Evolutionary conservation across 2,797 vertebrate genomes (phyloP).

Genomic region (Notolabrus celidotus): DNA sequence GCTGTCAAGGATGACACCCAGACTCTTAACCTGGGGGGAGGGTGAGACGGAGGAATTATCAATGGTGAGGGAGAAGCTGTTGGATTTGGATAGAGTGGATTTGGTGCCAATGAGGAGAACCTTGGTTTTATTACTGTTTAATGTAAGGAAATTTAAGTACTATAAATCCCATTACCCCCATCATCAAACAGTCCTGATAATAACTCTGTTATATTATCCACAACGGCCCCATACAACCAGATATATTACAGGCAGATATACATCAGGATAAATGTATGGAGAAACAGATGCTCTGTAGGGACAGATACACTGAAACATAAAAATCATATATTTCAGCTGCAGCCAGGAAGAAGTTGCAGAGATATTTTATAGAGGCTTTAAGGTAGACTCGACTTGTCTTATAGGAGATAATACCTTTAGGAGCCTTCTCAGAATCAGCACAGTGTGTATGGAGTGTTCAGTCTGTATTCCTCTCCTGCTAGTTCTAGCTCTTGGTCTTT

Average conservation of each 20-base stretch:
- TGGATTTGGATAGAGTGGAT: too few species aligned
- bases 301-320: slow-evolving; percentile 17
- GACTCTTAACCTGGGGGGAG: too few species aligned
- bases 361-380: slow-evolving; percentile 13
- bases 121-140: too few species aligned
- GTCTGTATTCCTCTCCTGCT: neutral
- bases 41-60: too few species aligned
- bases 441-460: slow-evolving; percentile 6
- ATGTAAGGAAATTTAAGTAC: too few species aligned
- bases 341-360: neutral
- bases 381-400: slow-evolving; percentile 8
- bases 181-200: neutral
- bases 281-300: neutral
- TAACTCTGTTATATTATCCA: slow-evolving; percentile 10
- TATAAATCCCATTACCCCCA: too few species aligned
- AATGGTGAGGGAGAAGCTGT: too few species aligned
- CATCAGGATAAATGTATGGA: neutral
- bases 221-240: slow-evolving; percentile 4
- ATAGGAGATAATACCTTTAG: slow-evolving; percentile 15
- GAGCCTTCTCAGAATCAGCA: too few species aligned
- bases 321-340: neutral
- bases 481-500: too few species aligned
- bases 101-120: too few species aligned
- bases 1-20: too few species aligned
- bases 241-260: slow-evolving; percentile 1